These are phyloP conservation scores for Eupithecia inturbata DNA, from an alignment of 2,888 invertebrate genomes.

Conservation along the genomic window DNA sequence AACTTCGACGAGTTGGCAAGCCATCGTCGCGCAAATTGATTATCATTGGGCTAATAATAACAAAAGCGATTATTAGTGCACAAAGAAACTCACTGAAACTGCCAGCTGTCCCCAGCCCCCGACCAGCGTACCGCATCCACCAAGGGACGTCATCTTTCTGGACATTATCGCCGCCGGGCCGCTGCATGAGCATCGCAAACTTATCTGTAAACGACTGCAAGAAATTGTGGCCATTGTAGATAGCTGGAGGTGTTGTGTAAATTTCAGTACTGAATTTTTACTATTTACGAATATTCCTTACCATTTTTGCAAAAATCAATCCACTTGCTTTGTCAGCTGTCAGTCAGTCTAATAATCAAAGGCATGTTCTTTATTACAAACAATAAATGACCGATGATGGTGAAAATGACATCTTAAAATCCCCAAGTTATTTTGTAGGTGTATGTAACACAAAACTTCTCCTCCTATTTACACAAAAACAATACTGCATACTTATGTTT, in stretches of 20 bases:
- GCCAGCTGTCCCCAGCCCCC: constrained; percentile 92
- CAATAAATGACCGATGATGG: not conserved
- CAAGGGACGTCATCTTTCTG: constrained; percentile 93
- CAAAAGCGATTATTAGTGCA: constrained; percentile 28
- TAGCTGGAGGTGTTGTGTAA: constrained; percentile 19
- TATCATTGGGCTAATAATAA: constrained; percentile 27
- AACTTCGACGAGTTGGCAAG: not conserved
- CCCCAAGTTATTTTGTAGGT: no score
- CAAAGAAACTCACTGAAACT: constrained; percentile 88
- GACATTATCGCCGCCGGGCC: constrained; percentile 90
- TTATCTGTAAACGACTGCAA: constrained; percentile 91
- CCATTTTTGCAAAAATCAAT: constrained; percentile 83
- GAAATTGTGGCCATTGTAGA: constrained; percentile 53
- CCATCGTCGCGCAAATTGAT: constrained; percentile 25
- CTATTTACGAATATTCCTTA: constrained; percentile 63
- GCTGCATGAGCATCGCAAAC: constrained; percentile 90
- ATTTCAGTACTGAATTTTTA: constrained; percentile 42
- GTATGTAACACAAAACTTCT: no score
- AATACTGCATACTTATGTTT: no score
- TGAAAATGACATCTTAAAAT: not conserved
- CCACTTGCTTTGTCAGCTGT: constrained; percentile 72
- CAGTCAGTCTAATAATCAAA: constrained; percentile 45
- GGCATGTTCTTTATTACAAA: constrained; percentile 12
- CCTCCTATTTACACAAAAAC: no score
- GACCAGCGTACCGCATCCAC: constrained; percentile 95